Percentiles rank a stretch among this genome's conserved stretches.
These are phyloP conservation scores for Rousettus madagascariensis DNA, from an alignment of 2,797 vertebrate genomes.

Conservation along the genomic window DNA sequence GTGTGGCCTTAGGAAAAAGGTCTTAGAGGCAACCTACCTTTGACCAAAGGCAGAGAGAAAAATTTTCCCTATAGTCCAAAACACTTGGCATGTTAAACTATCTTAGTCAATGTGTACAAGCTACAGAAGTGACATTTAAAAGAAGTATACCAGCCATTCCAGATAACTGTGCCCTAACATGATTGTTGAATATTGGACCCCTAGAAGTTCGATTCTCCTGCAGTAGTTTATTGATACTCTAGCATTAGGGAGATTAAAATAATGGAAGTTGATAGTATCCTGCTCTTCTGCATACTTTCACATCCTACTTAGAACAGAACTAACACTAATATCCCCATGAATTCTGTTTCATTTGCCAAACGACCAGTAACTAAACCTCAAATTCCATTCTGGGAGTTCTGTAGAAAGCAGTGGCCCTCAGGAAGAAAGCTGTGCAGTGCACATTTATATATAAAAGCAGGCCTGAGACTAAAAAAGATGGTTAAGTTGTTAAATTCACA, in stretches of 20 bases:
- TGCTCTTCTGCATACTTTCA: neutral
- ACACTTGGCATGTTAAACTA: neutral
- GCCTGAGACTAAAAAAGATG: neutral
- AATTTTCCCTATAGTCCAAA: neutral
- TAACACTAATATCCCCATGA: neutral
- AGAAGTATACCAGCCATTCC: neutral
- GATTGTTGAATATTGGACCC: neutral
- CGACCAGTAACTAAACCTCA: neutral
- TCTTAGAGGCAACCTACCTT: neutral
- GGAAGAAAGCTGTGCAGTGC: neutral
- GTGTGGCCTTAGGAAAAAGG: neutral
- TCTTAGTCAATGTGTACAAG: neutral
- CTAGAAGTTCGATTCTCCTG: neutral
- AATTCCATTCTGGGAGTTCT: neutral
- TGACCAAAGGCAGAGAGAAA: neutral
- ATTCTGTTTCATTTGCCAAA: neutral
- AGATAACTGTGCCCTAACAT: neutral
- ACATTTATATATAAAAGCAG: neutral
- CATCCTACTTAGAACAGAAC: neutral
- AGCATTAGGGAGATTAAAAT: neutral
- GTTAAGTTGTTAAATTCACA: neutral
- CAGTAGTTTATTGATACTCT: neutral
- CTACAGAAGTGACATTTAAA: neutral
- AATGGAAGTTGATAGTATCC: neutral
- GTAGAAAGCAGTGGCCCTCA: neutral